A percentile compares a stretch with the other conserved stretches of the same genome.
These are phyloP conservation scores for Copidosoma floridanum DNA, from an alignment of 1,140 invertebrate species.

Conservation along the genomic window DNA sequence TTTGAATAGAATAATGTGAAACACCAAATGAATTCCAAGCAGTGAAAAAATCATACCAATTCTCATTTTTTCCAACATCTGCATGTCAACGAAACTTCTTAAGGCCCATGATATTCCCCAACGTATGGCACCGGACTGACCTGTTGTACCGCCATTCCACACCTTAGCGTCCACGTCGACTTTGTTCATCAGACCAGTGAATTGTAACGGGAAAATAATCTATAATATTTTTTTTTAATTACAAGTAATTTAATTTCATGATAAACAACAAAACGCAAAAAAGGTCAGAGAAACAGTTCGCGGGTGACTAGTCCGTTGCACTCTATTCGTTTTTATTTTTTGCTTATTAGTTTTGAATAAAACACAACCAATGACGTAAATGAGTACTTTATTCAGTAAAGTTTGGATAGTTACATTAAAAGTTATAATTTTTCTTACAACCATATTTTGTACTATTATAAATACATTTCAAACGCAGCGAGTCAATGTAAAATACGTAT, in stretches of 20 bases:
- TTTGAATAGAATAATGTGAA: slow-evolving; percentile 16
- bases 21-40: not conserved
- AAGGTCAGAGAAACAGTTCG: too few species aligned
- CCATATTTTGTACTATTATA: too few species aligned
- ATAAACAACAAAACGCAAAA: too few species aligned
- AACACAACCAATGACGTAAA: too few species aligned
- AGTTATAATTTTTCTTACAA: too few species aligned
- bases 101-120: slow-evolving; percentile 80
- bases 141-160: slow-evolving; percentile 67
- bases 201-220: slow-evolving; percentile 83
- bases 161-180: slow-evolving; percentile 83
- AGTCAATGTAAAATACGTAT: too few species aligned
- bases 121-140: slow-evolving; percentile 81
- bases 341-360: too few species aligned
- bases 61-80: slow-evolving; percentile 82
- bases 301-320: too few species aligned
- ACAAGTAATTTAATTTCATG: not conserved
- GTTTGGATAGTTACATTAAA: too few species aligned
- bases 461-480: too few species aligned
- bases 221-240: slow-evolving; percentile 44
- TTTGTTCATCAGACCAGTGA: slow-evolving; percentile 70
- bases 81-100: slow-evolving; percentile 75
- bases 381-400: too few species aligned
- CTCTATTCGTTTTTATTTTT: too few species aligned
- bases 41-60: slow-evolving; percentile 64